Base-by-base conservation (phyloP, 2,888 invertebrate species). In the Mystacides longicornis region DNA sequence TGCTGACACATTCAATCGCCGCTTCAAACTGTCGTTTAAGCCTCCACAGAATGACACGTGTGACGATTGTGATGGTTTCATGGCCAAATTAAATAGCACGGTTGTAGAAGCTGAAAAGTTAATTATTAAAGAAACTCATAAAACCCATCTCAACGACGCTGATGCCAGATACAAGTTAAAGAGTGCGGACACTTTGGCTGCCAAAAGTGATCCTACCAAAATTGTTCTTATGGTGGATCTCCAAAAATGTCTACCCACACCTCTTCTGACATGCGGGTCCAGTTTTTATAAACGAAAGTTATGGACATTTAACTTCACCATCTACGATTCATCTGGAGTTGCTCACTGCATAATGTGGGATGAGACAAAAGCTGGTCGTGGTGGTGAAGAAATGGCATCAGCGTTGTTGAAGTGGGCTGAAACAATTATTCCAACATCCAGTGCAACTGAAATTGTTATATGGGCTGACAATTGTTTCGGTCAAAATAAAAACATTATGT, bases 401-500 rank as follows among this genome's bases (percentile, higher is more conserved):
- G 27, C 5, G 27, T 27, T 27, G 11, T 11, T 27, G 11, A 27
- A 27, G 11, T 27, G 5, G 27, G 7, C 27, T n/a, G n/a, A n/a
- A n/a, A n/a, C n/a, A n/a, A n/a, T n/a, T n/a, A n/a, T n/a, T n/a
- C n/a, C n/a, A n/a, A n/a, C n/a, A n/a, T n/a, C n/a, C n/a, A n/a
- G n/a, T n/a, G n/a, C n/a, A n/a, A n/a, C n/a, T n/a, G n/a, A 57
- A 55, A 49, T 63, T 49, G 61, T 60, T 53, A 60, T 62, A 23
- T 48, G 64, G 49, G 62, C 62, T 46, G 63, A 61, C 50, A 64
- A 63, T 53, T 62, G 61, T 18, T n/a, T 14, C 31, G 31, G 27
- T 5, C 59, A 59, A 51, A 62, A 64, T 33, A 55, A 63, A 23
- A 66, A 66, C 37, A 65, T 67, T 54, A 67, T 68, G 50, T 45